These are phyloP conservation scores for Arremon aurantiirostris DNA, from an alignment of 2,797 vertebrate species.

Conservation along the genomic window DNA sequence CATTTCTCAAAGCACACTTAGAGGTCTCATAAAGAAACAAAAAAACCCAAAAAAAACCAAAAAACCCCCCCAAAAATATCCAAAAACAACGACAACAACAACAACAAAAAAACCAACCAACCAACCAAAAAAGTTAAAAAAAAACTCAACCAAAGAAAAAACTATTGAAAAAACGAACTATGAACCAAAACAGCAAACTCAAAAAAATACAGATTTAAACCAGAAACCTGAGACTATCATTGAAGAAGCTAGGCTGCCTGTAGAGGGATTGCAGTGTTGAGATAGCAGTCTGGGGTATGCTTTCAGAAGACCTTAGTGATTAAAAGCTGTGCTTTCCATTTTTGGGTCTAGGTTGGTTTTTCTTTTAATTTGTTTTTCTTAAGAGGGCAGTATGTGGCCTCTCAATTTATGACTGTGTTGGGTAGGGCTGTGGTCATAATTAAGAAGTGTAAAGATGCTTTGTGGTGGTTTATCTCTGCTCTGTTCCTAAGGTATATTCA, in stretches of 20 bases:
- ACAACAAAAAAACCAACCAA: no score
- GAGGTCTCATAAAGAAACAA: neutral
- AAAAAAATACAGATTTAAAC: neutral
- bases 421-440: neutral
- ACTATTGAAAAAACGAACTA: neutral
- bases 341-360: accelerated
- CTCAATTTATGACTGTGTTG: neutral
- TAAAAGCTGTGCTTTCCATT: neutral
- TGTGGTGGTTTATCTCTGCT: neutral
- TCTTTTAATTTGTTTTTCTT: neutral
- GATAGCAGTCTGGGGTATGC: neutral
- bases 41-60: neutral
- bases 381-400: neutral
- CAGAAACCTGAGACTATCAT: neutral
- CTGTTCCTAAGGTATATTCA: neutral
- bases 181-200: neutral
- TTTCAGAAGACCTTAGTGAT: neutral
- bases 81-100: no score
- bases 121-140: no score
- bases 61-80: no score
- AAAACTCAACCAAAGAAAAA: no score
- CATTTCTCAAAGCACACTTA: neutral
- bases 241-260: neutral
- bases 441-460: neutral
- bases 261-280: neutral